Conservation (phyloP, 2,797 vertebrate genomes). For the Callimico goeldii region DNA sequence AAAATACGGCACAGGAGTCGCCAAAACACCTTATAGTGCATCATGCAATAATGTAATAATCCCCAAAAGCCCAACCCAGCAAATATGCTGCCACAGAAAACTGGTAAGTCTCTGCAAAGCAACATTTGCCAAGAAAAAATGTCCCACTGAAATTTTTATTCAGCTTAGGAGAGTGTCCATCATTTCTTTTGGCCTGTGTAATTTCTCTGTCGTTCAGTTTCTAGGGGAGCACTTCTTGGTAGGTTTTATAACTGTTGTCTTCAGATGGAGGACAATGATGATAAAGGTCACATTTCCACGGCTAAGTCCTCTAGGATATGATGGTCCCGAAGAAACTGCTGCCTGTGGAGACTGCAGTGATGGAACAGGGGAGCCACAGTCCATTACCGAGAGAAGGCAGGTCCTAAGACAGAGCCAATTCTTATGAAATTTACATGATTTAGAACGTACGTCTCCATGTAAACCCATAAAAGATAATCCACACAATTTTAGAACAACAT, state of each 20-base stretch:
- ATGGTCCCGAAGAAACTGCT: constrained; percentile 24
- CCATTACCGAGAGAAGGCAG: not conserved
- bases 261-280: constrained; percentile 11
- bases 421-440: not conserved
- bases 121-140: not conserved
- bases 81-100: not conserved
- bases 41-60: not conserved
- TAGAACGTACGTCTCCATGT: not conserved
- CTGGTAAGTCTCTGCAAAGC: rapidly evolving
- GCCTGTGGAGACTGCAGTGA: not conserved
- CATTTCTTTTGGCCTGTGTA: constrained; percentile 73
- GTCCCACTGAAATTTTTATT: constrained; percentile 63
- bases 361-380: constrained; percentile 15
- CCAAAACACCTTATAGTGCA: not conserved
- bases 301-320: constrained; percentile 36
- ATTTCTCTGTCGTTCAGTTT: constrained; percentile 72
- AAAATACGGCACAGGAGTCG: not conserved
- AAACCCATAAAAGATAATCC: not conserved
- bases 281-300: constrained; percentile 72
- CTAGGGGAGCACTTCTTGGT: constrained; percentile 59
- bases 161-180: not conserved
- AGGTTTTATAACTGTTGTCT: constrained; percentile 75
- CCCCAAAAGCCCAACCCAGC: not conserved
- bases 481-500: not conserved
- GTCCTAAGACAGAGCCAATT: not conserved